Conservation (phyloP, 2,797 vertebrate genomes). For the Trachops cirrhosus region DNA sequence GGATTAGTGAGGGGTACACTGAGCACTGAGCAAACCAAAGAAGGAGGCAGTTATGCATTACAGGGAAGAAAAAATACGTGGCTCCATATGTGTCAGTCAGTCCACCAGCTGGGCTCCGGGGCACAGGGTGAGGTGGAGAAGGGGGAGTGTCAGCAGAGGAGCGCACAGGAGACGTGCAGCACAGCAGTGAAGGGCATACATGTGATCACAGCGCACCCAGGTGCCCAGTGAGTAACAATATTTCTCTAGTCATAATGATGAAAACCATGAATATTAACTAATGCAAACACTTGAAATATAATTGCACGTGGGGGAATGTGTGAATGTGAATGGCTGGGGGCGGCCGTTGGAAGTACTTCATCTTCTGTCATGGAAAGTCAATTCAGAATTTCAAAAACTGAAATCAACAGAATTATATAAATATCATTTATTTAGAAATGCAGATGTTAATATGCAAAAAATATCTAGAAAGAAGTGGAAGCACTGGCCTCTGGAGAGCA, state of each 20-base stretch:
- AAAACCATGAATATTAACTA: not conserved
- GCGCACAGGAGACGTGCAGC: not conserved
- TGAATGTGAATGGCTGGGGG: not conserved
- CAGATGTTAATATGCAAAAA: not conserved
- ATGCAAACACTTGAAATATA: not conserved
- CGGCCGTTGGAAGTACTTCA: not conserved
- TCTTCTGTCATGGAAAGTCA: not conserved
- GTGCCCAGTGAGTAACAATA: not conserved
- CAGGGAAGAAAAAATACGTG: not conserved
- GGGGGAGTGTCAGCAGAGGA: accelerated
- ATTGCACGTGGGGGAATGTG: not conserved
- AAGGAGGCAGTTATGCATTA: not conserved
- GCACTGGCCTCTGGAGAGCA: not conserved
- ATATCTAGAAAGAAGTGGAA: not conserved
- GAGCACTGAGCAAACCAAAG: not conserved
- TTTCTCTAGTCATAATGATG: not conserved
- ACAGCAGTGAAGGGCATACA: too few species aligned
- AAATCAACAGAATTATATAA: not conserved
- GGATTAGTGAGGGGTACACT: not conserved
- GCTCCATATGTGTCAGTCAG: not conserved
- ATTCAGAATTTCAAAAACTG: not conserved
- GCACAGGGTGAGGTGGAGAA: not conserved
- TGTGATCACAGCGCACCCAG: accelerated
- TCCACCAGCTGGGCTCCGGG: not conserved
- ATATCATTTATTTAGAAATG: not conserved